These are phyloP conservation scores for Rutpela maculata DNA, from an alignment of 2,888 invertebrate species.

Conservation along the genomic window DNA sequence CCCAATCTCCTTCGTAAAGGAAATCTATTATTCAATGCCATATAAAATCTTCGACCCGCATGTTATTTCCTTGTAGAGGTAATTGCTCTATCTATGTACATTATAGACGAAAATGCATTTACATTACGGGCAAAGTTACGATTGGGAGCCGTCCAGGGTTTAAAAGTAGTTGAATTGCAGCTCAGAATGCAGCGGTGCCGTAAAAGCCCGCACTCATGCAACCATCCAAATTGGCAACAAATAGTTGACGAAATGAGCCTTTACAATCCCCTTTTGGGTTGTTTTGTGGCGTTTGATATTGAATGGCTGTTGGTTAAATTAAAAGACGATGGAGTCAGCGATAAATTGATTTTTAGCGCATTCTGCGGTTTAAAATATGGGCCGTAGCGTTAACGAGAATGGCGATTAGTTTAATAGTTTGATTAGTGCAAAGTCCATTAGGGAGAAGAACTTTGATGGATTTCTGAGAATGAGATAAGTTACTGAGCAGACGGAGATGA, in stretches of 20 bases:
- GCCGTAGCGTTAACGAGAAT: not conserved
- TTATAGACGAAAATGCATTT: conserved; percentile 15
- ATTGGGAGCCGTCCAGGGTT: not conserved
- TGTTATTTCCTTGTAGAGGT: conserved; percentile 27
- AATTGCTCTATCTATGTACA: conserved; percentile 23
- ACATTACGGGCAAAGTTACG: conserved; percentile 6
- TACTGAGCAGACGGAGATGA: no score
- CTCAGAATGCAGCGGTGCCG: conserved; percentile 3
- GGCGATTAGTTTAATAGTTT: not conserved
- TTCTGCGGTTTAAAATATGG: not conserved
- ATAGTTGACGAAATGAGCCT: conserved; percentile 26
- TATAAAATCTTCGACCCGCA: conserved; percentile 5
- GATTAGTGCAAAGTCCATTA: not conserved
- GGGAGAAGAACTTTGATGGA: no score
- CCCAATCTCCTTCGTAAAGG: not conserved
- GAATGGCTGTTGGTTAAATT: conserved; percentile 8
- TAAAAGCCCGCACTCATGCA: conserved; percentile 23
- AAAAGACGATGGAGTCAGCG: not conserved
- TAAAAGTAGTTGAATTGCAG: conserved; percentile 12
- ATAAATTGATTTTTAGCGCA: conserved; percentile 20
- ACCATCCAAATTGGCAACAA: conserved; percentile 14
- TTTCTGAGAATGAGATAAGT: no score
- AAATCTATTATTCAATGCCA: not conserved
- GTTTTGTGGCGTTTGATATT: conserved; percentile 1
- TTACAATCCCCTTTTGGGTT: conserved; percentile 20